phyloP scores from a whole-genome alignment of 1,140 invertebrate genomes.

The Drosophila jambulina region DNA sequence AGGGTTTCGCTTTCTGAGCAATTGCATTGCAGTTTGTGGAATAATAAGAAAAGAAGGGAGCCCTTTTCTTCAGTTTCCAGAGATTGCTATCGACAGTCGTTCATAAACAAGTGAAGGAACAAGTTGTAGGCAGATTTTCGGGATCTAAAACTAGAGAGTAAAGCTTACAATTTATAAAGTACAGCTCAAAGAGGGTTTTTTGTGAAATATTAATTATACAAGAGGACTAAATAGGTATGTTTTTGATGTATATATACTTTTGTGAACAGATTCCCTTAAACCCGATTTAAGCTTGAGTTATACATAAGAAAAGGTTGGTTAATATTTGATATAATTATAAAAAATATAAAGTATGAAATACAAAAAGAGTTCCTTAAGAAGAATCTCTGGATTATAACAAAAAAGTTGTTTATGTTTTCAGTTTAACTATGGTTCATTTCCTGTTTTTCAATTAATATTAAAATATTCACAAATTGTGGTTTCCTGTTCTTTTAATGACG shows the following conservation, averaged over 20 bases:
- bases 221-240: not conserved
- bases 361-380: too few relatives aligned
- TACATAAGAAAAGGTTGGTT: not conserved
- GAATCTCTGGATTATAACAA: too few relatives aligned
- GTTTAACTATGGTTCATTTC: too few relatives aligned
- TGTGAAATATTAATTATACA: not conserved
- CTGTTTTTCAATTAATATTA: too few relatives aligned
- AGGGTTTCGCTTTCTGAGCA: not conserved
- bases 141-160: not conserved
- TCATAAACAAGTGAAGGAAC: conserved; percentile 5
- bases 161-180: not conserved
- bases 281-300: not conserved
- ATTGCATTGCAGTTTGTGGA: not conserved
- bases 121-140: not conserved
- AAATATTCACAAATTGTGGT: too few relatives aligned
- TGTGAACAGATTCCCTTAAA: too few relatives aligned
- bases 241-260: too few relatives aligned
- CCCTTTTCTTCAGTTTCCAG: not conserved
- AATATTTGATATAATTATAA: not conserved
- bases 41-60: not conserved
- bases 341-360: too few relatives aligned
- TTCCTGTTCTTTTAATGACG: too few relatives aligned
- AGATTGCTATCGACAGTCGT: conserved; percentile 8
- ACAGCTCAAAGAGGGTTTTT: not conserved
- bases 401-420: too few relatives aligned